Base-by-base conservation (phyloP, 2,113 vertebrate genomes). In the Sula dactylatra region DNA sequence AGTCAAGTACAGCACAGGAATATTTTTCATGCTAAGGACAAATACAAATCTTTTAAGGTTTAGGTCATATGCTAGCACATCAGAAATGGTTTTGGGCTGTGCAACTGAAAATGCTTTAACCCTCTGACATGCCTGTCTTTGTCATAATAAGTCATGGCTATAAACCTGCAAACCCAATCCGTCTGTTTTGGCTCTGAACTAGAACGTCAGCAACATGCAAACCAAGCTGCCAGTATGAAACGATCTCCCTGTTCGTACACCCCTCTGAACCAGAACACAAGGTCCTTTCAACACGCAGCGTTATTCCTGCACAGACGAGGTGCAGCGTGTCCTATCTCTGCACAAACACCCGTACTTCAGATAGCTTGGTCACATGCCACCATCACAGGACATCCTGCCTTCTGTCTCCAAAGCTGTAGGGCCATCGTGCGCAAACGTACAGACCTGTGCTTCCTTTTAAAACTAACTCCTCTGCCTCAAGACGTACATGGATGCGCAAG, bases 211-310 rank as follows among this genome's bases (percentile, higher is more conserved):
- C 42, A 54, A 40, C 21, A 9, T 4, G 26, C 8, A 45, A 59
- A 47, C 31, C 65, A 34, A 40, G 49, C 16, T 26, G 61, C 34
- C 65, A 42, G 14, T 2, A 10, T 29, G n/a, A 56, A 82, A 82
- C 7, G 2, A 34, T 15, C 66, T 50, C 10, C 3, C 31, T 40
- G n/a, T 38, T 62, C 5, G 3, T 20, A 26, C 34, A 22, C 10
- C 21, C 13, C 40, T 49, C 27, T 13, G 13, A 44, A n/a, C 21
- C n/a, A 59, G 52, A 32, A 34, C 14, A 25, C 49, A 18, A n/a
- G 32, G 13, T 36, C 32, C 47, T n/a, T 69, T 14, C 32, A 31
- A 15, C 11, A 56, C 3, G 1, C 4, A 1, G 42, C 3, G 0
- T 26, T 21, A 62, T 0, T 47, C 42, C 26, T 7, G 34, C 19